Base-by-base conservation (phyloP, 1,140 invertebrate species). In the Aphis gossypii region DNA sequence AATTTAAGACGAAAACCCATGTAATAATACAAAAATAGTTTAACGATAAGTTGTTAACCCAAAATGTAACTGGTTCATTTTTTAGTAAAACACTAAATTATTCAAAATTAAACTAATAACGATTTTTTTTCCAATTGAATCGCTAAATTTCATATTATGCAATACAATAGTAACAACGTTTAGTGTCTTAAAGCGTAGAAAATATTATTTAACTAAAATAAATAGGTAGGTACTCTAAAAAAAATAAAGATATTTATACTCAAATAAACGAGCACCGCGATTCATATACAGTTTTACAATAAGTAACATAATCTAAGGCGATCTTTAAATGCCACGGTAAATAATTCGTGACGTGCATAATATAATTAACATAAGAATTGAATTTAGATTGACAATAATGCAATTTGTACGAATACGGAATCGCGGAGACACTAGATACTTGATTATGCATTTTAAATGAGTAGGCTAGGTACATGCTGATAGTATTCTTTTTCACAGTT, bases 321-420 rank as follows among this genome's bases (percentile, higher is more conserved):
- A 23, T 56, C n/a, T 35, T 56, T 25, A 56, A 90, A 23, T 6
- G 54, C 25, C 41, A 46, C 21, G 51, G 23, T 91, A 91, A 76
- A 60, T 30, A 76, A 8, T 20, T 25, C 35, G 41, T 76, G 46
- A 76, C 30, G n/a, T 44, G 35, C 14, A 68, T 84, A 93, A 84
- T 41, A 20, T 41, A 86, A 93, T 93, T 93, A 86, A 84, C 92
- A 93, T 93, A 93, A 84, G 90, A 93, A 93, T 93, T 86, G 35
- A n/a, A 84, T 38, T 54, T 51, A 54, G 91, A 92, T 93, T 93
- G 35, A 86, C 51, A 93, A 83, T 48, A 83, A 84, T 54, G 48
- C 30, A 82, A 92, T 83, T 92, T 48, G 44, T 82, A 93, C 35
- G 46, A 93, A 68, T 68, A 68, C 30, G 56, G 56, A 60, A n/a